Base-by-base conservation (phyloP, 2,888 invertebrate species). In the Limnephilus rhombicus region DNA sequence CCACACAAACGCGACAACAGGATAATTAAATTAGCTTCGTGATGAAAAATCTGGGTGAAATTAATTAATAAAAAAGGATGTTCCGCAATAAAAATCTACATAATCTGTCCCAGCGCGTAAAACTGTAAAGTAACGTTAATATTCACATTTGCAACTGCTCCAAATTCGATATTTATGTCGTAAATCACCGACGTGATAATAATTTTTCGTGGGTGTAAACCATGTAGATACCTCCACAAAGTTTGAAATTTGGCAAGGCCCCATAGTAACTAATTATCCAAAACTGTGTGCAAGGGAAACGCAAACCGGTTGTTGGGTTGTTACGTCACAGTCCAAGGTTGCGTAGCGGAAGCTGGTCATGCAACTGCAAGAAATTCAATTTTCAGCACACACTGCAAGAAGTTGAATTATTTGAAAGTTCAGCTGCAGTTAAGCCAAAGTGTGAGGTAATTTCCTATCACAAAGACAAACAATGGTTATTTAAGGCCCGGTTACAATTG, bases 121-220 rank as follows among this genome's bases (percentile, higher is more conserved):
- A 45, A 45, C 12, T 45, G 45, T 24, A 68, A 68, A 24, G 68
- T 68, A 68, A 68, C 68, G 68, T 24, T 9, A 68, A 68, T n/a
- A 68, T 68, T n/a, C 24, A 68, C 2, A n/a, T 68, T 68, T 68
- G 7, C 24, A 68, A 68, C 4, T 11, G 83, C 83, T 83, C 83
- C 83, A 83, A 18, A 37, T 37, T 37, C 83, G 83, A 83, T 83
- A 83, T 83, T 41, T n/a, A n/a, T 37, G 24, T 7, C 34, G 24
- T 83, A 83, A 83, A 83, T 83, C 37, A 41, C 37, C 24, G 24
- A 37, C 34, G 37, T 37, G 83, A 83, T 83, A 29, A 82, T 82
- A 37, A 83, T 83, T 83, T 83, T 83, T 83, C 24, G 34, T n/a
- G 83, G 37, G 24, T 37, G 83, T 41, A 83, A 83, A 83, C 83